Evolutionary conservation across 2,797 vertebrate genomes (phyloP).

Genomic region (Scolopax bukidnonensis): DNA sequence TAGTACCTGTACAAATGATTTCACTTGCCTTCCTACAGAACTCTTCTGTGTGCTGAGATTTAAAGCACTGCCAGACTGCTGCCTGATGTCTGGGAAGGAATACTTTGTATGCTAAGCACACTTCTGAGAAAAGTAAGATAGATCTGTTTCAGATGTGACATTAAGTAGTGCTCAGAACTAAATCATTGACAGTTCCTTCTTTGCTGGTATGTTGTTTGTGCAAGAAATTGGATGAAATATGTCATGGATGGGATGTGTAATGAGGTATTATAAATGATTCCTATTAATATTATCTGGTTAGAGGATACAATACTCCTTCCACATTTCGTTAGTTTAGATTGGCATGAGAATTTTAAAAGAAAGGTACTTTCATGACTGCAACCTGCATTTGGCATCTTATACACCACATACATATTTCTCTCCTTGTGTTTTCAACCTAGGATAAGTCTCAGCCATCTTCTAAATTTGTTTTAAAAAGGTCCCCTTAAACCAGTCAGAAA

Average conservation of each 20-base stretch:
- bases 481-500: not conserved
- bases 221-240: not conserved
- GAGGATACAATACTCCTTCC: not conserved
- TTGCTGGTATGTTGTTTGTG: not conserved
- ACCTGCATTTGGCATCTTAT: not conserved
- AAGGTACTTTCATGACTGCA: not conserved
- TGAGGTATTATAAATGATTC: not conserved
- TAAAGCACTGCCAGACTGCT: not conserved
- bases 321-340: not conserved
- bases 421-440: not conserved
- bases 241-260: not conserved
- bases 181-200: not conserved
- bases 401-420: not conserved
- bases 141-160: not conserved
- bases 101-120: not conserved
- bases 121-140: not conserved
- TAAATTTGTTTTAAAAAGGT: not conserved
- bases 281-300: not conserved
- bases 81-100: not conserved
- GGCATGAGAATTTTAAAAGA: not conserved
- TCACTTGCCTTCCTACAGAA: not conserved
- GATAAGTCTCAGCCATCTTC: not conserved
- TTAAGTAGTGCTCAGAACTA: not conserved
- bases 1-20: not conserved
- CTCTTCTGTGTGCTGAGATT: not conserved